These are phyloP conservation scores for Erannis defoliaria DNA, from an alignment of 2,888 invertebrate species.

Conservation along the genomic window DNA sequence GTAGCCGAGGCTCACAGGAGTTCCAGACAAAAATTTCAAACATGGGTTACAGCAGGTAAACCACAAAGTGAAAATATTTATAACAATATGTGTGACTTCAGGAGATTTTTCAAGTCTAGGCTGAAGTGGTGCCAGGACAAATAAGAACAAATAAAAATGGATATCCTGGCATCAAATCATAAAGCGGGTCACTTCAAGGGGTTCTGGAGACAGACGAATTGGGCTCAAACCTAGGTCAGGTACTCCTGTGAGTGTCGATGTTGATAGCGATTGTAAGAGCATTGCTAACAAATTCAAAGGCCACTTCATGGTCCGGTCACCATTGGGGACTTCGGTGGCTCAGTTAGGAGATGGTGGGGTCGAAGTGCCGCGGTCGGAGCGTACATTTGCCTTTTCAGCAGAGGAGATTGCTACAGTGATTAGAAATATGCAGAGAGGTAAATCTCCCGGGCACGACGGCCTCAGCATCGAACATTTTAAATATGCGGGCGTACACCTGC, in stretches of 20 bases:
- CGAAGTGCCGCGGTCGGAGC: no score
- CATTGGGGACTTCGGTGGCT: not conserved
- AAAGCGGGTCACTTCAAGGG: not conserved
- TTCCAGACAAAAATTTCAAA: no score
- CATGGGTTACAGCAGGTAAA: conserved; percentile 2
- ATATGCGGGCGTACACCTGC: not conserved
- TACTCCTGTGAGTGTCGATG: conserved; percentile 37
- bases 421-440: conserved; percentile 3
- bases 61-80: conserved; percentile 25
- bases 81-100: conserved; percentile 25
- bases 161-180: conserved; percentile 14
- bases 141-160: conserved; percentile 31
- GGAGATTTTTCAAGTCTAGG: conserved; percentile 30
- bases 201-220: conserved; percentile 12
- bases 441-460: no score
- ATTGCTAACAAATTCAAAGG: conserved; percentile 39
- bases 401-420: no score
- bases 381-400: no score
- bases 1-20: no score
- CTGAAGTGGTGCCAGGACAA: conserved; percentile 31
- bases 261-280: conserved; percentile 5
- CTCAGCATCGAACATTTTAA: not conserved
- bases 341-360: no score
- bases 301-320: conserved; percentile 18
- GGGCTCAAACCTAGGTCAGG: conserved; percentile 5